These are phyloP conservation scores for Rhegmatorhina hoffmannsi DNA, from an alignment of 2,113 vertebrate genomes.

Conservation along the genomic window DNA sequence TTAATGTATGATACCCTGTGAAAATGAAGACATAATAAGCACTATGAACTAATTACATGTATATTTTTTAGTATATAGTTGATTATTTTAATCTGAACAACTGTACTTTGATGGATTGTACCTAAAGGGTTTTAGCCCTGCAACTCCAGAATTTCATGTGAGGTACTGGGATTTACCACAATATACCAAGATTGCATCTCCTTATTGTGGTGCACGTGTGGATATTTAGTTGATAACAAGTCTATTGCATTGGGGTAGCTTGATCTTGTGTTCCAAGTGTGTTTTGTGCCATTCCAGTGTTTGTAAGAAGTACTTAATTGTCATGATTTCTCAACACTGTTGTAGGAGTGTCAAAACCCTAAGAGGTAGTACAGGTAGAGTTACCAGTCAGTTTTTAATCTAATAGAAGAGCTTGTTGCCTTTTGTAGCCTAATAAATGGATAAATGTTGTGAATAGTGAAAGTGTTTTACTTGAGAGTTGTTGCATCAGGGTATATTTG, in stretches of 20 bases:
- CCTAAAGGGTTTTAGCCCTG: neutral
- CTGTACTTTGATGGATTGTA: neutral
- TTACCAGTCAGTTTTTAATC: neutral
- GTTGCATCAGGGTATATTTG: neutral
- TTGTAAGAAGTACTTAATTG: neutral
- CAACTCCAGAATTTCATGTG: neutral
- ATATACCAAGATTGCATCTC: neutral
- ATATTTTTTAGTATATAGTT: neutral
- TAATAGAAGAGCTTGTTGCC: neutral
- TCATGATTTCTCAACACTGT: neutral
- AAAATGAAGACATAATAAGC: neutral
- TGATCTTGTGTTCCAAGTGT: accelerated
- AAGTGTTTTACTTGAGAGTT: neutral
- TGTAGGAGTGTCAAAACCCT: neutral
- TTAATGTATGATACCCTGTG: neutral
- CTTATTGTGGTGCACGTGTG: neutral
- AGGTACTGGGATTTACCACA: neutral
- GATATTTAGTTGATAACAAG: neutral
- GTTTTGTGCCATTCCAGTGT: accelerated
- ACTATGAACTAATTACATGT: neutral
- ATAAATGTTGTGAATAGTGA: neutral
- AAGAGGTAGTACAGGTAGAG: neutral
- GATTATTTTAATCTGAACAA: neutral
- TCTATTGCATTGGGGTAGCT: neutral
- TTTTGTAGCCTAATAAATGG: neutral